A percentile compares a stretch with the other conserved stretches of the same genome.
Evolutionary conservation across 2,113 vertebrate species (phyloP).

Genomic region (Ammospiza nelsoni): DNA sequence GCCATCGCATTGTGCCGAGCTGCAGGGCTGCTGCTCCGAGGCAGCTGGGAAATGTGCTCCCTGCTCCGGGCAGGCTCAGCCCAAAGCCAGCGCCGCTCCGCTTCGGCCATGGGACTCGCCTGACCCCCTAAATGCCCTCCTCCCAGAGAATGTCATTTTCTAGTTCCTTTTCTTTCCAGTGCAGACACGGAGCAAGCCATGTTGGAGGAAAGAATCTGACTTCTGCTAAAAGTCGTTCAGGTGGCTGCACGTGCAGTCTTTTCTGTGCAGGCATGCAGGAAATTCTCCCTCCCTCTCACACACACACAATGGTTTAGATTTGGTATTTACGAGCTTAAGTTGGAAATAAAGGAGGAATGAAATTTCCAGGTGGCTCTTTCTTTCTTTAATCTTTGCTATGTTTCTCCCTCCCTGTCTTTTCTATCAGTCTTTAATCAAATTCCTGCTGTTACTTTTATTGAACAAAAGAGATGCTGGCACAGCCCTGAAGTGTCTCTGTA

Average conservation of each 20-base stretch:
- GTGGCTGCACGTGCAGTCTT: background rate
- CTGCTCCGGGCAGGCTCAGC: background rate
- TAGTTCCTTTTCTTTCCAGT: background rate
- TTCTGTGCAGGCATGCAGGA: constrained; percentile 31
- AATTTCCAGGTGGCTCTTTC: constrained; percentile 55
- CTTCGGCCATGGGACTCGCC: background rate
- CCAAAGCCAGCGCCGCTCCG: background rate
- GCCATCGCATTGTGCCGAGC: background rate
- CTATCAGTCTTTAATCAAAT: constrained; percentile 53
- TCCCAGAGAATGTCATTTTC: background rate
- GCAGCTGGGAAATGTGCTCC: background rate
- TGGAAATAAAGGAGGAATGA: constrained; percentile 50
- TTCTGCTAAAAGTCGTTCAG: background rate
- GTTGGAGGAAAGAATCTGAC: background rate
- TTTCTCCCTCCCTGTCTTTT: constrained; percentile 25
- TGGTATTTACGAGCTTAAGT: constrained; percentile 51
- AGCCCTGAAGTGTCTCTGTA: background rate
- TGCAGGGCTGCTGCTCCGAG: background rate
- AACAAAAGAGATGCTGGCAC: constrained; percentile 44
- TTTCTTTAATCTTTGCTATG: constrained; percentile 51
- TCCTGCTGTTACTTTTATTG: constrained; percentile 54
- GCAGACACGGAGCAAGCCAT: background rate
- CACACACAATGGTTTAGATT: constrained; percentile 29
- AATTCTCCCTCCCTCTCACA: constrained; percentile 24
- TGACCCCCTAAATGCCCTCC: background rate